Evolutionary conservation across 2,113 vertebrate genomes (phyloP).

Genomic region (Astur gentilis): DNA sequence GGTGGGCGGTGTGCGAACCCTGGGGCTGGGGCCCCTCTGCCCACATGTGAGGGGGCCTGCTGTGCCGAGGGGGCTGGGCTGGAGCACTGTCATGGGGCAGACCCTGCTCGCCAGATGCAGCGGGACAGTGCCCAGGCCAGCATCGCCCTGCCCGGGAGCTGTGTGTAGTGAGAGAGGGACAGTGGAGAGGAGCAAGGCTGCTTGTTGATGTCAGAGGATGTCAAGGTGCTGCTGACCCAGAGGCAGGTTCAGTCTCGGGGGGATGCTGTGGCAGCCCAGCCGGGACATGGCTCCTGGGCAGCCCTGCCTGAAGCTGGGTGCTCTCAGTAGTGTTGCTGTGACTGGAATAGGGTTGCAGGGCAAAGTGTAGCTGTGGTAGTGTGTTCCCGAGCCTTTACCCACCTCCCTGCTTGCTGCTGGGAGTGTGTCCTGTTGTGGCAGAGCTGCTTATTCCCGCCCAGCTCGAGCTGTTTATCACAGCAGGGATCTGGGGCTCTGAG

Average conservation of each 20-base stretch:
- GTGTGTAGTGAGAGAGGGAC: accelerated
- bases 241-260: accelerated
- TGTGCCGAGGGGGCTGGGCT: neutral
- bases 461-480: neutral
- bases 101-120: accelerated
- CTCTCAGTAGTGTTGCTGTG: accelerated
- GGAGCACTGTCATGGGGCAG: neutral
- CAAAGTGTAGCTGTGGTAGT: accelerated
- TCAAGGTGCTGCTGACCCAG: neutral
- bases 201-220: neutral
- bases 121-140: neutral
- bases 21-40: neutral
- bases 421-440: neutral
- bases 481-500: neutral
- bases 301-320: neutral
- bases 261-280: neutral
- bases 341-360: neutral
- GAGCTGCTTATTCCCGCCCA: neutral
- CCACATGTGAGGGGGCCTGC: accelerated
- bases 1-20: neutral
- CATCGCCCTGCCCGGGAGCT: neutral
- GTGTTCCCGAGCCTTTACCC: neutral
- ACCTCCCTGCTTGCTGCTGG: neutral
- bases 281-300: neutral
- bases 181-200: neutral